phyloP scores from a whole-genome alignment of 37 sponge, comb jelly and placozoan genomes.

The Chondrosia reniformis region DNA sequence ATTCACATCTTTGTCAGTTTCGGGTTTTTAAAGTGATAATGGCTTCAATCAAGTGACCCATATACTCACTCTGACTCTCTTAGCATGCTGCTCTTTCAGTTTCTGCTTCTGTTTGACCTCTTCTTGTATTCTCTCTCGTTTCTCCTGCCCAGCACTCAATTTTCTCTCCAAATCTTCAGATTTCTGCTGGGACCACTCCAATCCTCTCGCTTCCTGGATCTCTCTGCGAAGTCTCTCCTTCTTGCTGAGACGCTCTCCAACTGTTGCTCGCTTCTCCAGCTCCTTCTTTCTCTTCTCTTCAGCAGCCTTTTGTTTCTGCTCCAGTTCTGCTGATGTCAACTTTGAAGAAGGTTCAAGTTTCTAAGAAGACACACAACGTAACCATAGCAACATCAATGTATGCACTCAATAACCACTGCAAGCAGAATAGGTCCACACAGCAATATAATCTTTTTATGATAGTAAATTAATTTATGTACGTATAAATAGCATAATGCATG shows the following conservation, averaged over 20 bases:
- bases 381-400: not conserved
- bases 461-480: not conserved
- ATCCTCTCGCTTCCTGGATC: not conserved
- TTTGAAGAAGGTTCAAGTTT: not conserved
- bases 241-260: not conserved
- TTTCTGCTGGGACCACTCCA: not conserved
- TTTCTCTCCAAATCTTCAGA: not conserved
- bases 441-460: not conserved
- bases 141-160: not conserved
- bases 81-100: slow-evolving; percentile 2
- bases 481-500: too few relatives aligned
- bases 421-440: too few relatives aligned
- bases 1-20: too few relatives aligned
- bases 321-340: not conserved
- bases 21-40: too few relatives aligned
- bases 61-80: slow-evolving; percentile 9
- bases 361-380: not conserved
- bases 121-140: not conserved
- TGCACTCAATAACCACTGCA: not conserved
- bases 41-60: too few relatives aligned
- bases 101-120: not conserved
- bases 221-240: slow-evolving; percentile 16
- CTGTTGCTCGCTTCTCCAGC: not conserved
- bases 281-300: slow-evolving; percentile 6
- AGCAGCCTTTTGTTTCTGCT: not conserved